Conservation (phyloP, 2,113 vertebrate genomes). For the Ivindomyrus marchei region DNA sequence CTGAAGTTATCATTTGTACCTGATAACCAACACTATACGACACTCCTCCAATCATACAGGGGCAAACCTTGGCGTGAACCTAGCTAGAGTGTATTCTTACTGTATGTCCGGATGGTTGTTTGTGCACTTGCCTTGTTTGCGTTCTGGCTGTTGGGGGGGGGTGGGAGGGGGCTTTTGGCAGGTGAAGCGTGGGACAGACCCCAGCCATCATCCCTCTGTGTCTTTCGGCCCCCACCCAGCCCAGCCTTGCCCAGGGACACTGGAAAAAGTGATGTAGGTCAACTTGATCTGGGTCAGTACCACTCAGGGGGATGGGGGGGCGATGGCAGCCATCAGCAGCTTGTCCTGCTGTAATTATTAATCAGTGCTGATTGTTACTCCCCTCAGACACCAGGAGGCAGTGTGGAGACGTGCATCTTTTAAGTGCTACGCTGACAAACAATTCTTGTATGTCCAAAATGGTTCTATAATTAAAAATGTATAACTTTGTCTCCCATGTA, state of each 20-base stretch:
- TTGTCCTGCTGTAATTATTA: not conserved
- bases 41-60: not conserved
- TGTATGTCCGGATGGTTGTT: not conserved
- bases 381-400: not conserved
- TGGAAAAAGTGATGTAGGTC: not conserved
- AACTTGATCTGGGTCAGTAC: not conserved
- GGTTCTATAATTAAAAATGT: not conserved
- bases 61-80: not conserved
- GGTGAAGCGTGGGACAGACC: not conserved
- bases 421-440: not conserved
- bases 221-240: not conserved
- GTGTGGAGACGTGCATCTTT: not conserved
- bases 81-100: not conserved
- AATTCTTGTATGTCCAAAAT: not conserved
- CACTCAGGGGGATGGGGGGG: not conserved
- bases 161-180: not conserved
- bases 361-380: not conserved
- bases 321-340: not conserved
- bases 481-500: not conserved
- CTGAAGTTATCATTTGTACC: not conserved
- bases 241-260: not conserved
- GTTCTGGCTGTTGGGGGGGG: not conserved
- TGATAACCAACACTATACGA: not conserved
- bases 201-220: not conserved
- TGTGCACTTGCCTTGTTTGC: not conserved